Evolutionary conservation across 2,797 vertebrate genomes (phyloP), one percentile per base, ranked within the genome.

Genomic region (Rhyacichthys aspro): DNA sequence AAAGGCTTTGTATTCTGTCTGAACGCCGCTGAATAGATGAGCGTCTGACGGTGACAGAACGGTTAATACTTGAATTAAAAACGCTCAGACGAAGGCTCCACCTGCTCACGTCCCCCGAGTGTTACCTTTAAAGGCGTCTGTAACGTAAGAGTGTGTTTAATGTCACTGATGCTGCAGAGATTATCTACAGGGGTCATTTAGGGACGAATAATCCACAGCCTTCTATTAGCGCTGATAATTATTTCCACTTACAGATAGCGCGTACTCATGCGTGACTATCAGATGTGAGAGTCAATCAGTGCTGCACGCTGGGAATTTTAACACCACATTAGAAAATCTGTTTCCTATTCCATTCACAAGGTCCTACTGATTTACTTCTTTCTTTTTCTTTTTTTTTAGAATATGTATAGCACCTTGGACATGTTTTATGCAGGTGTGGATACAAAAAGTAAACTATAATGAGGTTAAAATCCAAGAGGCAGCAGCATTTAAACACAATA

Each of bases 1-100:
- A 58, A 66, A 56, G 59, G 55, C 57, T 71, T 65, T 67, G 43
- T 43, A 12, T 64, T 61, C 33, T 59, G 37, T 69, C 16, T 59
- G 37, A 60, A 56, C 12, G 36, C 36, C 23, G 34, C 54, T 63
- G 58, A 66, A 66, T 43, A 54, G 52, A 72, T 46, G 54, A 42
- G 43, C 41, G 61, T 60, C 59, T 70, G 23, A 58, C 48, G 33
- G 58, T 64, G 43, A 76, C 44, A 43, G 57, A 64, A 65, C 33
- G 49, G 42, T 11, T n/a, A 17, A 48, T 33, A 39, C 42, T 63
- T 59, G 1, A 7, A 48, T 42, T 65, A 43, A 15, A 68, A 56
- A 43, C 6, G 6, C 67, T 33, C 15, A 43, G 53, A 49, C 44
- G 54, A 67, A 61, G 50, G 33, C 46, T 37, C 15, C 48, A 44